Percentiles rank a stretch among this genome's conserved stretches.
Evolutionary conservation across 2,888 invertebrate species (phyloP).

Genomic region (Tachina lurida): DNA sequence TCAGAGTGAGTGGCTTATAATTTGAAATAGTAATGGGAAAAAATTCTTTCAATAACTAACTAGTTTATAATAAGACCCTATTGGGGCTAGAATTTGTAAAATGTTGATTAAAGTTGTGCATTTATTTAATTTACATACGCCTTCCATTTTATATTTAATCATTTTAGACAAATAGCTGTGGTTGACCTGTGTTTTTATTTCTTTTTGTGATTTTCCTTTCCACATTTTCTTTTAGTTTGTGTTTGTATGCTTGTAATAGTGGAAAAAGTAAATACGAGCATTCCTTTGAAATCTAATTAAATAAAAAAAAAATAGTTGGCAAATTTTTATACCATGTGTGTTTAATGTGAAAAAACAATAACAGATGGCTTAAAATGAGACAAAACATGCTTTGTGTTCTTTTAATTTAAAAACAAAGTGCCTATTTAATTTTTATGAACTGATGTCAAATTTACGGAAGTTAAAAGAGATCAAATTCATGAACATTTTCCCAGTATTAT

Average conservation of each 20-base stretch:
- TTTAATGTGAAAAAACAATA: not conserved
- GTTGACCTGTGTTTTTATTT: conserved; percentile 37
- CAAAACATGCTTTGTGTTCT: no score
- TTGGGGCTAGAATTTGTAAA: not conserved
- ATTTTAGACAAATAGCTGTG: conserved; percentile 50
- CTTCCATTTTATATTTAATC: conserved; percentile 51
- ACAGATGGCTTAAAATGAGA: not conserved
- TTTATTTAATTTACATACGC: conserved; percentile 16
- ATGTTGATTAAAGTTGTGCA: not conserved
- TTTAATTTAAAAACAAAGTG: no score
- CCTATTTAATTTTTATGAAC: no score
- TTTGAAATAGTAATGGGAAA: conserved; percentile 27
- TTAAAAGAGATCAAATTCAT: no score
- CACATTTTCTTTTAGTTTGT: conserved; percentile 22
- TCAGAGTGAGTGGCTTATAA: conserved; percentile 46
- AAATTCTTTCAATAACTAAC: conserved; percentile 14
- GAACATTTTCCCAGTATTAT: no score
- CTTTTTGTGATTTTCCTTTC: conserved; percentile 31
- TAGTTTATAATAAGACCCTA: not conserved
- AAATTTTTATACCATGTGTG: not conserved
- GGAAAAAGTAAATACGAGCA: conserved; percentile 28
- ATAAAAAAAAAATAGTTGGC: conserved; percentile 26
- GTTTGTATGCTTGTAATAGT: conserved; percentile 6
- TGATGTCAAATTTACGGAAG: no score
- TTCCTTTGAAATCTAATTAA: conserved; percentile 55